Conservation (phyloP, 2,797 vertebrate species). For the Phataginus tricuspis region DNA sequence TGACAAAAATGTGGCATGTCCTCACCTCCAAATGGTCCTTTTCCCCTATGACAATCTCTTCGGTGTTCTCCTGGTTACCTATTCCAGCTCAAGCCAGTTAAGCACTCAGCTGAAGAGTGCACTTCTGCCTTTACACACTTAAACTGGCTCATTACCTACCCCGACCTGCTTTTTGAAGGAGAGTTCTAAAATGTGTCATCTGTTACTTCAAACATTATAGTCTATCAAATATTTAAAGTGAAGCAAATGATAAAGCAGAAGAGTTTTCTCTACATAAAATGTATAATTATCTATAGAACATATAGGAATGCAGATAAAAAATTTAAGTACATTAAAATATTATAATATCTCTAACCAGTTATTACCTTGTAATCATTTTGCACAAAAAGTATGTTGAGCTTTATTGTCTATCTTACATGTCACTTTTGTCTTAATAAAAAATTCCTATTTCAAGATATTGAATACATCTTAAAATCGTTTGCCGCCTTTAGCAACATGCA, state of each 20-base stretch:
- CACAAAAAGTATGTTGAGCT: background rate
- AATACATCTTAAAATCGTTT: background rate
- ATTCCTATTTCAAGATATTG: background rate
- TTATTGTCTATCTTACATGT: background rate
- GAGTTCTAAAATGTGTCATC: background rate
- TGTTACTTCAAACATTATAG: background rate
- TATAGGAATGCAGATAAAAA: background rate
- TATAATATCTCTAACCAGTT: background rate
- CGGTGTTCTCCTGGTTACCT: background rate
- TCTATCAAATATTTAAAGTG: background rate
- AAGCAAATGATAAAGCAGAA: background rate
- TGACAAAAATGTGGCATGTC: background rate
- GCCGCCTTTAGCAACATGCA: background rate
- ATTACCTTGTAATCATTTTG: background rate
- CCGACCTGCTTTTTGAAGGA: background rate
- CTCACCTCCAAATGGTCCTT: background rate
- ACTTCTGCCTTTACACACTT: background rate
- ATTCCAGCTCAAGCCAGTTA: background rate
- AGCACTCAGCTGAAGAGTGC: background rate
- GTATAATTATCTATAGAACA: background rate
- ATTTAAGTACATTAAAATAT: background rate
- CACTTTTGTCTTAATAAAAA: constrained; percentile 43
- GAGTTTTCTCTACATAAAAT: background rate
- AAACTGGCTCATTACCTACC: background rate
- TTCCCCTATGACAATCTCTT: background rate